phyloP scores from a whole-genome alignment of 1,140 invertebrate species.

The Drosophila trapezifrons region DNA sequence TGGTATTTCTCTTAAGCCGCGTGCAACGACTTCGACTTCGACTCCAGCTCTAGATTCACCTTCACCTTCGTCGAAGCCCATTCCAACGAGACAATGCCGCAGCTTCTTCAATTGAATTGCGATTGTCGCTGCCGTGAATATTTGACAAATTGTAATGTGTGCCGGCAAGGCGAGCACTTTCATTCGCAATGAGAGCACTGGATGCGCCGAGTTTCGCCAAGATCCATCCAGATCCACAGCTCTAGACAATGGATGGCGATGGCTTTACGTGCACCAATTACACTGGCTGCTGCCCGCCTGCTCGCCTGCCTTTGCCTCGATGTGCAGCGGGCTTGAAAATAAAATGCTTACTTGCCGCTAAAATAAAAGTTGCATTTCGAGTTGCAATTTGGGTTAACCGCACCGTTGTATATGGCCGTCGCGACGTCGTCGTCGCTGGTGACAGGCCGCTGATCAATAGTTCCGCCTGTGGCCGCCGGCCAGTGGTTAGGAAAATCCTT shows the following conservation, averaged over 20 bases:
- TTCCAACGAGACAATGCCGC: conserved; percentile 58
- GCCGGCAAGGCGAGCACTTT: conserved; percentile 64
- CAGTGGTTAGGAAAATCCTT: conserved; percentile 30
- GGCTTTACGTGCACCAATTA: conserved; percentile 71
- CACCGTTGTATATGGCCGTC: conserved; percentile 44
- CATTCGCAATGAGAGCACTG: conserved; percentile 71
- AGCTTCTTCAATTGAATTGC: conserved; percentile 63
- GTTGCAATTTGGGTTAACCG: conserved; percentile 67
- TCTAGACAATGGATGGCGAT: conserved; percentile 55
- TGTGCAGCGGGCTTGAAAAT: conserved; percentile 70
- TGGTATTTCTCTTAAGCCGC: conserved; percentile 10
- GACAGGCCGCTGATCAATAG: conserved; percentile 24
- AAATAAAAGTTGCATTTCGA: conserved; percentile 71
- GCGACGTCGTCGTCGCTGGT: conserved; percentile 8
- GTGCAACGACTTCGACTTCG: conserved; percentile 28
- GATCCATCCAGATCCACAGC: conserved; percentile 15
- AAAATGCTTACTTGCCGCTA: conserved; percentile 54
- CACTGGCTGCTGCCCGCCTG: conserved; percentile 24
- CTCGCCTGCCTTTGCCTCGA: conserved; percentile 56
- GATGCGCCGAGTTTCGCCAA: conserved; percentile 64
- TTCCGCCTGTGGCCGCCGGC: conserved; percentile 32
- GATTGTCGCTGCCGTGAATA: conserved; percentile 55
- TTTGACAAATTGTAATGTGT: conserved; percentile 67
- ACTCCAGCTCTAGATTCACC: conserved; percentile 17
- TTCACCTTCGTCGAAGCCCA: conserved; percentile 31